Evolutionary conservation across 2,888 invertebrate genomes (phyloP).

Genomic region (Mayetiola destructor): DNA sequence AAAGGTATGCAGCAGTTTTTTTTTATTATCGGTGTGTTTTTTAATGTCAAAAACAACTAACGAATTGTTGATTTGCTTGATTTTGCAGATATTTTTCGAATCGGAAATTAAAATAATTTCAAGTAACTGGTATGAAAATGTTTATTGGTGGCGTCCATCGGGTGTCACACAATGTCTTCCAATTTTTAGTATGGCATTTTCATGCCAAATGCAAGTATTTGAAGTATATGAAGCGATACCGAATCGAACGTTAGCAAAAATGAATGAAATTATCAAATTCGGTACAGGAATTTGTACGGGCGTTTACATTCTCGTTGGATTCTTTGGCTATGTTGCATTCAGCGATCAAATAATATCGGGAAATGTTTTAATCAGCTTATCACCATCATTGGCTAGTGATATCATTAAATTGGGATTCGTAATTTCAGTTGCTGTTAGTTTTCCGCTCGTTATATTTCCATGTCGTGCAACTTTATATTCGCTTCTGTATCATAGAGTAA

Average conservation of each 20-base stretch:
- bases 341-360: slow-evolving; percentile 66
- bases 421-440: slow-evolving; percentile 86
- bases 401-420: slow-evolving; percentile 90
- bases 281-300: slow-evolving; percentile 84
- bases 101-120: slow-evolving; percentile 58
- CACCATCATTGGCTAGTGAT: slow-evolving; percentile 67
- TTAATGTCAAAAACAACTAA: slow-evolving; percentile 13
- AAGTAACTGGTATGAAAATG: slow-evolving; percentile 56
- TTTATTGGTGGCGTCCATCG: slow-evolving; percentile 67
- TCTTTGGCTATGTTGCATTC: slow-evolving; percentile 83
- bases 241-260: slow-evolving; percentile 73
- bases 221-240: slow-evolving; percentile 85
- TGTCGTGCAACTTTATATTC: slow-evolving; percentile 89
- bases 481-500: slow-evolving; percentile 68
- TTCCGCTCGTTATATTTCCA: slow-evolving; percentile 93
- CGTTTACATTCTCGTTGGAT: slow-evolving; percentile 82
- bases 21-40: slow-evolving; percentile 15
- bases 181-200: slow-evolving; percentile 91
- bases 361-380: slow-evolving; percentile 79
- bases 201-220: slow-evolving; percentile 92
- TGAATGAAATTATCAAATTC: slow-evolving; percentile 73
- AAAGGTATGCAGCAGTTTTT: slow-evolving; percentile 39
- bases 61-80: background rate
- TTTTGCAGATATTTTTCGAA: slow-evolving; percentile 55
- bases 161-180: slow-evolving; percentile 86